A percentile compares a stretch with the other conserved stretches of the same genome.
phyloP scores from a whole-genome alignment of 2,888 invertebrate species.

The Camptogramma bilineatum region DNA sequence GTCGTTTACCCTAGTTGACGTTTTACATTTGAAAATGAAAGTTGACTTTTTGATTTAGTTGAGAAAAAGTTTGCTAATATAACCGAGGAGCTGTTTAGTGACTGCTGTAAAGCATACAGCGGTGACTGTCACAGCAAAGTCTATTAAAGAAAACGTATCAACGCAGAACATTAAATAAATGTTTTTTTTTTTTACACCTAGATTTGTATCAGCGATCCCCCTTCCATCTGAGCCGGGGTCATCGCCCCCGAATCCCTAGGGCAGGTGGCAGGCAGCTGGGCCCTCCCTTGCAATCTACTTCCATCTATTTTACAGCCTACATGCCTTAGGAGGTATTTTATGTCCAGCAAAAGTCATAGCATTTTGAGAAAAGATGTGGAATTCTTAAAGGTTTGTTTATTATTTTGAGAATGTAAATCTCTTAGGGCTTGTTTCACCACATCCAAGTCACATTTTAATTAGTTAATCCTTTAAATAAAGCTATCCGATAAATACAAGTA shows the following conservation, averaged over 20 bases:
- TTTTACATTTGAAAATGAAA: no score
- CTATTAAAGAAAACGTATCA: not conserved
- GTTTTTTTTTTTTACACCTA: not conserved
- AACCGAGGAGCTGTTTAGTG: no score
- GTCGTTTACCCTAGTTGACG: no score
- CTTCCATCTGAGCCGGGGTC: constrained; percentile 8
- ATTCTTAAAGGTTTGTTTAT: not conserved
- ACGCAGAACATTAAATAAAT: not conserved
- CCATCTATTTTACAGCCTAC: constrained; percentile 29
- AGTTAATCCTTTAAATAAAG: no score
- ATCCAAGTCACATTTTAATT: no score
- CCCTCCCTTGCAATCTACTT: constrained; percentile 29
- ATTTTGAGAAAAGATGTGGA: not conserved
- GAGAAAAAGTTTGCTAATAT: no score
- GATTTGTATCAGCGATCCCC: constrained; percentile 3
- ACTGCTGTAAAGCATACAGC: no score
- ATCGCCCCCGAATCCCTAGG: constrained; percentile 25
- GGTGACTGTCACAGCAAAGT: no score
- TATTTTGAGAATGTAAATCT: not conserved
- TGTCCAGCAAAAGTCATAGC: constrained; percentile 20
- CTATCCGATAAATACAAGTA: no score
- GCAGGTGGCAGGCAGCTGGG: constrained; percentile 33
- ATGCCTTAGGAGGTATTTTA: constrained; percentile 6
- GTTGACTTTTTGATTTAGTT: no score
- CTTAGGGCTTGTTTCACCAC: no score